Conservation (phyloP, 2,113 vertebrate species). For the Gobiocypris rarus region DNA sequence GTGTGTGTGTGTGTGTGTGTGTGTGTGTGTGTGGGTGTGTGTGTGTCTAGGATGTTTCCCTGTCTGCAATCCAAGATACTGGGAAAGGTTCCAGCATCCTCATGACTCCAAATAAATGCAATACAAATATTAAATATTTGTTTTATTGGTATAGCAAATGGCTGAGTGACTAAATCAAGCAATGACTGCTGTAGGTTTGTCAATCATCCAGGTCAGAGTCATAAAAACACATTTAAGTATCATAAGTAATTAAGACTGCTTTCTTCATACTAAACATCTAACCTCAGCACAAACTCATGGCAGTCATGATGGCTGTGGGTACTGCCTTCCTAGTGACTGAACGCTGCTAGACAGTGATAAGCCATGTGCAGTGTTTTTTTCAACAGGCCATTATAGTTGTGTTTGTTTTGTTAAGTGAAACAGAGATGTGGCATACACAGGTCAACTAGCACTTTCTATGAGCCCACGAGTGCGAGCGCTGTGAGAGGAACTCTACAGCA, state of each 20-base stretch:
- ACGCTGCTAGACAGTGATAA: background rate
- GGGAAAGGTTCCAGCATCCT: background rate
- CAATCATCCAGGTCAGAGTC: background rate
- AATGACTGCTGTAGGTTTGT: background rate
- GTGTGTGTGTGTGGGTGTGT: background rate
- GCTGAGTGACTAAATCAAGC: background rate
- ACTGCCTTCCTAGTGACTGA: background rate
- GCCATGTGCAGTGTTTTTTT: slow-evolving; percentile 5
- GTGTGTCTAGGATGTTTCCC: background rate
- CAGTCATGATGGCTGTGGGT: background rate
- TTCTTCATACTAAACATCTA: background rate
- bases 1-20: too few species aligned
- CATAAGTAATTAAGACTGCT: background rate
- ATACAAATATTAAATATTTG: background rate
- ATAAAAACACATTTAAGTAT: background rate
- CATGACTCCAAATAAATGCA: background rate
- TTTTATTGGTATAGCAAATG: background rate
- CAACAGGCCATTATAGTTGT: background rate
- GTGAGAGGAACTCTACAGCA: slow-evolving; percentile 5
- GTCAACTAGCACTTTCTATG: slow-evolving; percentile 29
- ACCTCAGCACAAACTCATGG: background rate
- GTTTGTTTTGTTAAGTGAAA: slow-evolving; percentile 28
- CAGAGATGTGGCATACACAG: slow-evolving; percentile 30
- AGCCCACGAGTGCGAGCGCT: background rate
- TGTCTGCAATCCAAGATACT: background rate